A percentile compares a stretch with the other conserved stretches of the same genome.
Conservation (phyloP, 2,797 vertebrate genomes). For the Remorina albescens region DNA sequence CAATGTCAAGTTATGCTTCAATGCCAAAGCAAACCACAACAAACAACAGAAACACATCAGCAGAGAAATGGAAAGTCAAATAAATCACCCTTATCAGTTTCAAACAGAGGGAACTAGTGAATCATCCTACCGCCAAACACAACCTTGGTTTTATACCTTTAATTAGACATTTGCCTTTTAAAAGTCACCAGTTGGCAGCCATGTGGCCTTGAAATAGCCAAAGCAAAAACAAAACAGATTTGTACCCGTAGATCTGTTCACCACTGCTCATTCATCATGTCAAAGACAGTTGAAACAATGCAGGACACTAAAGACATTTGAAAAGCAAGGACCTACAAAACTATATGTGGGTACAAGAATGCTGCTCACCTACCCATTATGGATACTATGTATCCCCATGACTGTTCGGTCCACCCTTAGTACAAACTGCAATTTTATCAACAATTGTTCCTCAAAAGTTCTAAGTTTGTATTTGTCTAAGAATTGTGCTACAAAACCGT, state of each 20-base stretch:
- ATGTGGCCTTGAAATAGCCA: slow-evolving; percentile 42
- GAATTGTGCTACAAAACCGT: neutral
- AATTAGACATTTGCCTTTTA: slow-evolving; percentile 67
- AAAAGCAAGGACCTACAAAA: slow-evolving; percentile 23
- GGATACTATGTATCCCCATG: no score
- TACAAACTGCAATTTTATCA: neutral
- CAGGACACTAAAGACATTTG: slow-evolving; percentile 8
- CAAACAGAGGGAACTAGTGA: slow-evolving; percentile 57
- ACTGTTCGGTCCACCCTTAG: neutral
- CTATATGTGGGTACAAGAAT: slow-evolving; percentile 23
- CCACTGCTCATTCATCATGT: slow-evolving; percentile 30
- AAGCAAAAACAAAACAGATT: slow-evolving; percentile 45
- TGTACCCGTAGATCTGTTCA: slow-evolving; percentile 31
- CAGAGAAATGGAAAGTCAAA: slow-evolving; percentile 57
- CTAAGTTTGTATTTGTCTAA: slow-evolving; percentile 6
- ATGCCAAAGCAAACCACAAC: slow-evolving; percentile 51
- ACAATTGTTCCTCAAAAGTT: neutral
- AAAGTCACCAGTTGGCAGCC: slow-evolving; percentile 66
- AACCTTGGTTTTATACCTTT: slow-evolving; percentile 59
- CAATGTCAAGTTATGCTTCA: slow-evolving; percentile 59
- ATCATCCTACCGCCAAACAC: slow-evolving; percentile 54
- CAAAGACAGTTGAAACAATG: slow-evolving; percentile 37
- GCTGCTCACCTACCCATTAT: slow-evolving; percentile 10
- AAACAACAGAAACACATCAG: slow-evolving; percentile 58
- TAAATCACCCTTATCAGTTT: slow-evolving; percentile 66